Base-by-base conservation (phyloP, 2,888 invertebrate genomes). In the Synanthedon vespiformis region DNA sequence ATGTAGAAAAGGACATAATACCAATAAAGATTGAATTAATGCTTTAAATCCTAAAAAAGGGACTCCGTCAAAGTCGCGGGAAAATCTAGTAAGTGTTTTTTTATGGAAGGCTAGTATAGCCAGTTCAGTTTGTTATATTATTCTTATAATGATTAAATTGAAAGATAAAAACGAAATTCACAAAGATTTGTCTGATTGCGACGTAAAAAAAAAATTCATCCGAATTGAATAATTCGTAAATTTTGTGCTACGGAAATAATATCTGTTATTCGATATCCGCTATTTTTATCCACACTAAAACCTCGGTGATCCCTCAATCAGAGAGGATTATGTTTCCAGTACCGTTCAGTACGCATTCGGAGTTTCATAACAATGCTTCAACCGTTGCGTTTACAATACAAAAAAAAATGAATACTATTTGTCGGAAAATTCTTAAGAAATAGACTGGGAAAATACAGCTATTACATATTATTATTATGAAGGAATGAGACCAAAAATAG, bases 231-330 rank as follows among this genome's bases (percentile, higher is more conserved):
- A 13, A 44, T 44, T 14, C 44, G 44, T 44, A 44, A 13, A 44
- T 44, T 44, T 44, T n/a, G n/a, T 44, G 44, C 44, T 44, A 3
- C 8, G 4, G 53, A 58, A 67, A 71, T 67, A 60, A 63, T 68
- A 65, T 63, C 57, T 55, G 61, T 61, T 61, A 64, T 66, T 63
- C 63, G 56, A 59, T 59, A 63, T 62, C 61, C 65, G 62, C 62
- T 64, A 58, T 49, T 53, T 68, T 68, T 60, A 71, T 73, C 69
- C 70, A 61, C 54, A 58, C 63, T 67, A 66, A 70, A 52, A 67
- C 63, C 64, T 59, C 60, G 55, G 59, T 68, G 72, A 76, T 74
- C 77, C 70, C 65, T 72, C 69, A 68, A 70, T 71, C 71, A 70
- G 60, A 58, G 55, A 50, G 68, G 72, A 69, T 73, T 69, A 72